phyloP scores from a whole-genome alignment of 1,140 invertebrate species.

The Diorhabda sublineata region DNA sequence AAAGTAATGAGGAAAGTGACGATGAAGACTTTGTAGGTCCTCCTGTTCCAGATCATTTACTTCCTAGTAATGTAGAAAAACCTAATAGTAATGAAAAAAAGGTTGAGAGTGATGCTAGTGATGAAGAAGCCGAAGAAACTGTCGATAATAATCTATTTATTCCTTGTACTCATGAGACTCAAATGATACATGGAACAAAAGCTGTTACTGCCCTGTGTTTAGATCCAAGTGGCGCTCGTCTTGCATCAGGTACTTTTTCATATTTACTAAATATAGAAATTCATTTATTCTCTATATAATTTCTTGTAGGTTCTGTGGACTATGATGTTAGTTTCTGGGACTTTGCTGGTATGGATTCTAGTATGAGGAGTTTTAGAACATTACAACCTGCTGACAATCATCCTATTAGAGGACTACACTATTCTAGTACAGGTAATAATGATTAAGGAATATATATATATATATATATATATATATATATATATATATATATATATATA shows the following conservation, averaged over 20 bases:
- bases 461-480: too few species aligned
- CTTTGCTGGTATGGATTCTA: constrained; percentile 95
- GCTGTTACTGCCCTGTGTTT: constrained; percentile 82
- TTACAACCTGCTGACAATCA: constrained; percentile 93
- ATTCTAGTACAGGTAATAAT: constrained; percentile 71
- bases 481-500: too few species aligned
- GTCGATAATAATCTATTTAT: constrained; percentile 57
- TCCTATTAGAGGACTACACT: constrained; percentile 85
- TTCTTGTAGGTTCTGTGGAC: constrained; percentile 72
- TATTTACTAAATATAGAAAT: background rate
- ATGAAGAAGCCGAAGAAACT: constrained; percentile 52
- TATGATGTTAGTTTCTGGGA: constrained; percentile 98
- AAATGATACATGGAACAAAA: constrained; percentile 80
- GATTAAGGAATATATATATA: too few species aligned
- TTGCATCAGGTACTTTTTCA: constrained; percentile 62
- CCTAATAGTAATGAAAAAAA: constrained; percentile 14
- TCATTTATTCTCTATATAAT: background rate
- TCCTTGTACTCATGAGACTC: constrained; percentile 75
- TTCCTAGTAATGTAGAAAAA: constrained; percentile 7
- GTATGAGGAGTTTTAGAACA: constrained; percentile 85
- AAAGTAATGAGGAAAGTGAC: constrained; percentile 43
- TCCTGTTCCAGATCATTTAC: constrained; percentile 48
- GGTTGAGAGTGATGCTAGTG: constrained; percentile 46
- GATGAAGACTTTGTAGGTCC: constrained; percentile 60
- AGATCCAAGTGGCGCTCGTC: constrained; percentile 87